phyloP scores from a whole-genome alignment of 1,140 invertebrate species.

The Akabosia matsudoensis region DNA sequence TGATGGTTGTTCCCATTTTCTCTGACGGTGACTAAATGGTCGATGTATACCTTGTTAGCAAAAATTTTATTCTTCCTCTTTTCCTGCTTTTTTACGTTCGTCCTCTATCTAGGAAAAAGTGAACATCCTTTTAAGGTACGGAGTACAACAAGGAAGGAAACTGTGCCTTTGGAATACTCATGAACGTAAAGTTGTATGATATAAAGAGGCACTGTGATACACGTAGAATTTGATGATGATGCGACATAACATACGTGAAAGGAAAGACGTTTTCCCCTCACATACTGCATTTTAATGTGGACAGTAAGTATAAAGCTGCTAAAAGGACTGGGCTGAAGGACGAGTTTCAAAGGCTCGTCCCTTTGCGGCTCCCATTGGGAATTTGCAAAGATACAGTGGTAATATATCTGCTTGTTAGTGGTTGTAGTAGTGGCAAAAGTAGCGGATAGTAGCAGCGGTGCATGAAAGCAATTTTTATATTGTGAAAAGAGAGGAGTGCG shows the following conservation, averaged over 20 bases:
- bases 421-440: too few species aligned
- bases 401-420: not conserved
- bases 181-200: too few species aligned
- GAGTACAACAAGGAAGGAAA: not conserved
- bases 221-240: not conserved
- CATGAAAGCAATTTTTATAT: too few species aligned
- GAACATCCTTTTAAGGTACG: not conserved
- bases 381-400: not conserved
- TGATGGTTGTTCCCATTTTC: constrained; percentile 19
- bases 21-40: constrained; percentile 22
- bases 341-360: constrained; percentile 9
- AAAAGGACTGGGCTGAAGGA: constrained; percentile 11
- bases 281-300: constrained; percentile 20
- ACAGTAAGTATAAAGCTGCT: not conserved
- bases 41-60: constrained; percentile 1
- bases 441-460: too few species aligned
- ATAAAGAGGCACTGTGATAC: not conserved
- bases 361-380: constrained; percentile 14
- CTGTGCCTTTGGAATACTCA: not conserved
- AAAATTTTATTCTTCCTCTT: not conserved
- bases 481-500: not conserved
- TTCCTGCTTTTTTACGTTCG: not conserved
- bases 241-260: not conserved
- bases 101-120: not conserved
- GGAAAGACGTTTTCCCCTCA: not conserved